Evolutionary conservation across 2,797 vertebrate genomes (phyloP).

Genomic region (Anniella stebbinsi): DNA sequence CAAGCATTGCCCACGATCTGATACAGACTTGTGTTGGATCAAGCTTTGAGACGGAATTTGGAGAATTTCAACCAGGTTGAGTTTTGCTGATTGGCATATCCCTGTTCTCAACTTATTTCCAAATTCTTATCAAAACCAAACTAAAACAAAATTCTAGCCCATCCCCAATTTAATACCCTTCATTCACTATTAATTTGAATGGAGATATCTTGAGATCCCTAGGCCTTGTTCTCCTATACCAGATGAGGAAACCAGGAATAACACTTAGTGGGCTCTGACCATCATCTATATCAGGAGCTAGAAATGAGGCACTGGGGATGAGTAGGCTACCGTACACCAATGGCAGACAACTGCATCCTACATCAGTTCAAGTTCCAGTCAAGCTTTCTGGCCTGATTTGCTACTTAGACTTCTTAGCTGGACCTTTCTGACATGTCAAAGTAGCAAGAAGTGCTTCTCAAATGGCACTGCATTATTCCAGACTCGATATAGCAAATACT

Average conservation of each 20-base stretch:
- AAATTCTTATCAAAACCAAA: too few species aligned
- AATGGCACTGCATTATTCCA: background rate
- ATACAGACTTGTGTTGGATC: too few species aligned
- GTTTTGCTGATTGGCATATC: too few species aligned
- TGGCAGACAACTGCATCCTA: too few species aligned
- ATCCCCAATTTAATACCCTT: too few species aligned
- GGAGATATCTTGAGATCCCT: background rate
- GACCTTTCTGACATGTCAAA: background rate
- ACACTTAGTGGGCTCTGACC: background rate
- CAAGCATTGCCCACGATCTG: too few species aligned
- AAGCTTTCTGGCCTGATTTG: background rate
- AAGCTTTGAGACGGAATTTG: too few species aligned
- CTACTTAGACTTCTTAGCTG: background rate
- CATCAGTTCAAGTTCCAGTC: too few species aligned
- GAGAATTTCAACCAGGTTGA: too few species aligned
- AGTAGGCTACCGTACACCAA: background rate
- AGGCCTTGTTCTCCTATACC: background rate
- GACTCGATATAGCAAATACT: background rate
- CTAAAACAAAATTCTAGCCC: too few species aligned
- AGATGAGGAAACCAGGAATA: background rate
- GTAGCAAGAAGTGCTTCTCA: background rate
- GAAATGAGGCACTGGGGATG: background rate
- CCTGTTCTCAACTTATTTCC: too few species aligned
- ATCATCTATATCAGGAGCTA: background rate
- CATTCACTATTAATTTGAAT: too few species aligned